Conservation (phyloP, 2,797 vertebrate species). For the Centropyge bicolor region DNA sequence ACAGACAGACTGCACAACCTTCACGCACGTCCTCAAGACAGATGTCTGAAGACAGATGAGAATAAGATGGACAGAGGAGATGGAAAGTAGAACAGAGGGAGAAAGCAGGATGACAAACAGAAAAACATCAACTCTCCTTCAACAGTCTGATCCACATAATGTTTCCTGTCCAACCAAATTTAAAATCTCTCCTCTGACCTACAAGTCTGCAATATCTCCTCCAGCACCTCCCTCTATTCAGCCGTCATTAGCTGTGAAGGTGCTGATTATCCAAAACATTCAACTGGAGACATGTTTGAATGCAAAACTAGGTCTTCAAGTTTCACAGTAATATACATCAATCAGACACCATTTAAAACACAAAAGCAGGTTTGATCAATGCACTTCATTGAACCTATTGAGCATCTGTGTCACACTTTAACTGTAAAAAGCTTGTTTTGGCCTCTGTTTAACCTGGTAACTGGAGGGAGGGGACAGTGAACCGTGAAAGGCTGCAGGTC, state of each 20-base stretch:
- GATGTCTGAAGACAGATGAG: constrained; percentile 3
- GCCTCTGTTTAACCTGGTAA: neutral
- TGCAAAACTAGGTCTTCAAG: neutral
- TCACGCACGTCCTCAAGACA: constrained; percentile 10
- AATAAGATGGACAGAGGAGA: neutral
- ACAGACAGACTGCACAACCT: constrained; percentile 16
- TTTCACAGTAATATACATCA: neutral
- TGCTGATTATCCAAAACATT: neutral
- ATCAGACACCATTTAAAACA: neutral
- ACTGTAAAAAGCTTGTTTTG: neutral
- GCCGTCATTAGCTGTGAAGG: neutral
- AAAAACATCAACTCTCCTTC: neutral
- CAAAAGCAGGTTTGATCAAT: neutral
- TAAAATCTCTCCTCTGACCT: neutral
- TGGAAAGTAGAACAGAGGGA: neutral
- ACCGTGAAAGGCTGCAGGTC: neutral
- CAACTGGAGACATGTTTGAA: neutral
- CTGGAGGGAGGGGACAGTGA: neutral
- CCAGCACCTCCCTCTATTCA: neutral
- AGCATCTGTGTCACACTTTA: neutral
- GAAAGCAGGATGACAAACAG: neutral
- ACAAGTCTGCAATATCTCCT: neutral
- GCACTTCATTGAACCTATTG: neutral
- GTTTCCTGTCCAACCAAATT: neutral
- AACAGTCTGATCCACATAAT: neutral